Evolutionary conservation across 2,888 invertebrate genomes (phyloP).

Genomic region (Selenia dentaria): DNA sequence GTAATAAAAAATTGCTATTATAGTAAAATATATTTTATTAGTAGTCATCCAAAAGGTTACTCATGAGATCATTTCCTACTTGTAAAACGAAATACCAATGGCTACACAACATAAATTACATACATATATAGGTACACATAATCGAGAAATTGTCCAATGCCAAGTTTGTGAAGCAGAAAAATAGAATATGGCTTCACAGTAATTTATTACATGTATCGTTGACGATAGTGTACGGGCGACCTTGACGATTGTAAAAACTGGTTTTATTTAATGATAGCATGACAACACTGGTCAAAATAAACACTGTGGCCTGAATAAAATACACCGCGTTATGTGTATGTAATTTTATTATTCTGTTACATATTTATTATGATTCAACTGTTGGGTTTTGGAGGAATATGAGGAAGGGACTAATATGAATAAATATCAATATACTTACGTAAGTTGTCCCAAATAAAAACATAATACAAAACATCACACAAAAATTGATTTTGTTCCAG

Average conservation of each 20-base stretch:
- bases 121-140: slow-evolving; percentile 22
- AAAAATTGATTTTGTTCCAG: slow-evolving; percentile 60
- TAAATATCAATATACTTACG: slow-evolving; percentile 71
- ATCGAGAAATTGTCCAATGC: slow-evolving; percentile 52
- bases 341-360: too few species aligned
- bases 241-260: slow-evolving; percentile 33
- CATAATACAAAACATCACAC: slow-evolving; percentile 67
- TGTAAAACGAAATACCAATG: slow-evolving; percentile 14
- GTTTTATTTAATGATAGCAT: slow-evolving; percentile 27
- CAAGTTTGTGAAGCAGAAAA: slow-evolving; percentile 41
- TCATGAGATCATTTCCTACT: slow-evolving; percentile 19
- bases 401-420: slow-evolving; percentile 58
- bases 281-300: slow-evolving; percentile 34
- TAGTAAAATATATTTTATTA: too few species aligned
- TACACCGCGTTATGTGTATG: background rate
- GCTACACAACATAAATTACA: slow-evolving; percentile 30
- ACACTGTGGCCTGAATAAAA: slow-evolving; percentile 18
- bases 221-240: slow-evolving; percentile 19
- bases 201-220: slow-evolving; percentile 30
- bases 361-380: too few species aligned
- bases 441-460: slow-evolving; percentile 73
- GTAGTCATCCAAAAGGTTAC: background rate
- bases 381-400: slow-evolving; percentile 18
- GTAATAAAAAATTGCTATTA: too few species aligned
- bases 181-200: slow-evolving; percentile 54